Evolutionary conservation across 2,797 vertebrate species (phyloP).

Genomic region (Hemitrygon akajei): DNA sequence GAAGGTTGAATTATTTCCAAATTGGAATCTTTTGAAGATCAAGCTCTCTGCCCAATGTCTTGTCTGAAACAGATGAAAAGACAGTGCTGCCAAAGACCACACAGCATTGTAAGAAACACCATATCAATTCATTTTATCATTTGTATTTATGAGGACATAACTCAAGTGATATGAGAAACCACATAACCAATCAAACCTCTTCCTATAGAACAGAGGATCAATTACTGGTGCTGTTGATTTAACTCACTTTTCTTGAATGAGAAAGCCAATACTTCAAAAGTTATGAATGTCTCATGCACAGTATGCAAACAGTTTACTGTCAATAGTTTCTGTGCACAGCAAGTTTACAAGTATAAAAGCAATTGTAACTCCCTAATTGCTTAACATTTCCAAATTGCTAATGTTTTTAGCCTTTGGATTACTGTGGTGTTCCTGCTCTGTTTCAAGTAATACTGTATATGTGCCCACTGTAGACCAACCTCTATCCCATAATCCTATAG

Average conservation of each 20-base stretch:
- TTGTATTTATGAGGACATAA: neutral
- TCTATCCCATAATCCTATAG: too few species aligned
- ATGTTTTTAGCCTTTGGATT: neutral
- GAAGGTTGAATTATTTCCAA: neutral
- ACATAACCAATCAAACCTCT: neutral
- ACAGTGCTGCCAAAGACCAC: neutral
- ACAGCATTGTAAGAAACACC: neutral
- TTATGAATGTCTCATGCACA: neutral
- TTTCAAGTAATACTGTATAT: neutral
- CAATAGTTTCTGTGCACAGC: too few species aligned
- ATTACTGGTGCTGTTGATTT: neutral
- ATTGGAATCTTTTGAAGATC: neutral
- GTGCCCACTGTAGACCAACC: too few species aligned
- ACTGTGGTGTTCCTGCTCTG: neutral
- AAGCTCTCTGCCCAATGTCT: neutral
- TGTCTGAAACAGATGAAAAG: neutral
- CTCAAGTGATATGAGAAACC: neutral
- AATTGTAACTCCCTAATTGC: neutral
- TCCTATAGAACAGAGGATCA: neutral
- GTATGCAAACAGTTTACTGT: too few species aligned
- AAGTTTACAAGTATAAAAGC: too few species aligned
- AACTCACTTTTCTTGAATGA: neutral
- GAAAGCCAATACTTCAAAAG: neutral
- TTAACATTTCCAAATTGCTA: neutral
- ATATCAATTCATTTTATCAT: neutral